Conservation (phyloP, 2,888 invertebrate species). For the Xanthorhoe spadicearia region DNA sequence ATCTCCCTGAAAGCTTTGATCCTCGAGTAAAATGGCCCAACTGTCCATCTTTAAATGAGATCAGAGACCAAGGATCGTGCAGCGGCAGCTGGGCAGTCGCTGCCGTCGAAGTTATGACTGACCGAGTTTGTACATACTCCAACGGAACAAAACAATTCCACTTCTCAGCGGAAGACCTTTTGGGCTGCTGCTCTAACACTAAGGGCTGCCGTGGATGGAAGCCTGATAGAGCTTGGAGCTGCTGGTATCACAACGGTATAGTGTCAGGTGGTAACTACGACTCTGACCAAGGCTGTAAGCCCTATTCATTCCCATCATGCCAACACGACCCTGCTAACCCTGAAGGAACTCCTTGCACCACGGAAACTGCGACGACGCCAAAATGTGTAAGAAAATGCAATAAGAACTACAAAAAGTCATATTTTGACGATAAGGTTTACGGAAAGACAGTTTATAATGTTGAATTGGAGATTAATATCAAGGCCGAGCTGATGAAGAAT, state of each 20-base stretch:
- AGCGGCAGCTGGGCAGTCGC: conserved; percentile 98
- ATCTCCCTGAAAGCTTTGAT: conserved; percentile 92
- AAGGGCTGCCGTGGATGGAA: conserved; percentile 93
- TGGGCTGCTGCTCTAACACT: conserved; percentile 91
- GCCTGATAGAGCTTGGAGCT: conserved; percentile 91
- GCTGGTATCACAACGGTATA: conserved; percentile 92
- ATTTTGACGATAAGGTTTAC: conserved; percentile 82
- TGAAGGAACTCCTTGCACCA: conserved; percentile 50
- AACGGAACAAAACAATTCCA: conserved; percentile 88
- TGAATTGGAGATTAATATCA: conserved; percentile 55
- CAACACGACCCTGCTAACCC: conserved; percentile 92
- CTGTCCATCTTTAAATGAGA: conserved; percentile 93
- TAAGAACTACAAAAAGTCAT: conserved; percentile 69
- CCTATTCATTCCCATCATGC: conserved; percentile 93
- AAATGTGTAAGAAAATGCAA: conserved; percentile 15
- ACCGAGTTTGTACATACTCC: conserved; percentile 93
- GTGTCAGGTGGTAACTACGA: conserved; percentile 94
- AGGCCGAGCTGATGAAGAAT: conserved; percentile 87
- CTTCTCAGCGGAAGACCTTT: conserved; percentile 93
- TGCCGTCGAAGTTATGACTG: conserved; percentile 96
- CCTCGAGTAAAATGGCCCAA: conserved; percentile 91
- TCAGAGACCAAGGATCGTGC: conserved; percentile 94
- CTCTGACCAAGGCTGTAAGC: conserved; percentile 92
- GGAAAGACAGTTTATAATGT: conserved; percentile 10
- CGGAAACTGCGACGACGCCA: background rate